Base-by-base conservation (phyloP, 2,113 vertebrate species). In the Atractosteus spatula region DNA sequence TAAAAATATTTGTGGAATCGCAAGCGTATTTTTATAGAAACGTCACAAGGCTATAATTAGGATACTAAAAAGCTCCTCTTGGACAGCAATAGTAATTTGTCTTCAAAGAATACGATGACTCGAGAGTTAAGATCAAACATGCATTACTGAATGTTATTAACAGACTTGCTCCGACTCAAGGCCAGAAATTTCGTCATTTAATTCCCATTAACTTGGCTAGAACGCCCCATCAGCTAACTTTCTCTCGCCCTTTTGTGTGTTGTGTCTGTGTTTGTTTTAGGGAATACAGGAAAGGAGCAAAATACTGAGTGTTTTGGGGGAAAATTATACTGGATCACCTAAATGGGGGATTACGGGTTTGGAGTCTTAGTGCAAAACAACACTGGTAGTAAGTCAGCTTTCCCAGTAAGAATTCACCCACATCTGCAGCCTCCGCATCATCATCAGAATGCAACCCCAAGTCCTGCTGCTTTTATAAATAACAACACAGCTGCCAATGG, bases 331-430 rank as follows among this genome's bases (percentile, higher is more conserved):
- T 81, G 88, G 74, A 81, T 79, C 84, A 90, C 86, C 93, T 97
- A 96, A 97, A 99, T 99, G 97, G 97, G 96, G 94, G 97, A 99
- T 97, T 99, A 99, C 96, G 96, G 96, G 92, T 99, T 99, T 90
- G 97, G 97, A 93, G 96, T 98, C 91, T 91, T 99, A 93, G 96
- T 99, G 87, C 97, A 99, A 93, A 98, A 97, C 94, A 95, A 96
- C 90, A 94, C 95, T 80, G 94, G 95, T 88, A 98, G 95, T 89
- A 99, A 99, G 91, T 95, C 97, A 85, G 94, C 94, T 91, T 98
- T 98, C 93, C 96, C 97, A 80, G 95, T 98, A 84, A 90, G 97
- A 86, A 97, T 98, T 90, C 97, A 98, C 87, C 97, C 96, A 81
- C 97, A 98, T 91, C 94, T 99, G 85, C 97, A 99, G 85, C 93